Percentiles rank a stretch among this genome's conserved stretches.
phyloP scores from a whole-genome alignment of 64 coral and sea anemone species.

The Montipora sp. region DNA sequence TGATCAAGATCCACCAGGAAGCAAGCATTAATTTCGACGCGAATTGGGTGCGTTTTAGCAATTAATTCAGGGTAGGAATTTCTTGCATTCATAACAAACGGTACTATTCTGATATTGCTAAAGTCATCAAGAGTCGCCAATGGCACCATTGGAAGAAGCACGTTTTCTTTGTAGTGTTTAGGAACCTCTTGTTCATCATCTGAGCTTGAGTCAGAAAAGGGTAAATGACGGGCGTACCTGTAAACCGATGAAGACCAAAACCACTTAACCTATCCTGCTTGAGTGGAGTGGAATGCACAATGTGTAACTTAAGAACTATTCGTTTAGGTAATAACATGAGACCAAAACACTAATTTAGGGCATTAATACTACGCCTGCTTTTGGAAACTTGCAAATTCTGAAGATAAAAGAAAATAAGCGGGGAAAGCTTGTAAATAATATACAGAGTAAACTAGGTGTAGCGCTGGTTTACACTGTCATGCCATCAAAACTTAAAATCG shows the following conservation, averaged over 20 bases:
- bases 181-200: slow-evolving; percentile 22
- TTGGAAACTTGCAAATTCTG: no score
- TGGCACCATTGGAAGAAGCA: slow-evolving; percentile 8
- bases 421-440: no score
- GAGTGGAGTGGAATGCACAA: no score
- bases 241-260: neutral
- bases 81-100: slow-evolving; percentile 28
- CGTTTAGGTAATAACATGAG: no score
- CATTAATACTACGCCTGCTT: no score
- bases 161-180: slow-evolving; percentile 32
- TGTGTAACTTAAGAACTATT: no score
- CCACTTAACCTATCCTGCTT: no score
- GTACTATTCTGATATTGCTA: slow-evolving; percentile 4
- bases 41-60: slow-evolving; percentile 36
- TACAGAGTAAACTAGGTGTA: no score
- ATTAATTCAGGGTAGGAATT: slow-evolving; percentile 14
- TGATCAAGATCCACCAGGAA: slow-evolving; percentile 62
- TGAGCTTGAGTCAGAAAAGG: slow-evolving; percentile 6
- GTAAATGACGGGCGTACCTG: slow-evolving; percentile 44
- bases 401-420: no score
- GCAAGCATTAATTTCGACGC: slow-evolving; percentile 37
- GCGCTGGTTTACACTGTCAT: no score
- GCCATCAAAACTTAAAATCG: no score
- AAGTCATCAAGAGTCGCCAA: neutral
- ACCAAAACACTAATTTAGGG: no score